A percentile compares a stretch with the other conserved stretches of the same genome.
phyloP scores from a whole-genome alignment of 2,888 invertebrate genomes.

The Himalopsyche tibetana region DNA sequence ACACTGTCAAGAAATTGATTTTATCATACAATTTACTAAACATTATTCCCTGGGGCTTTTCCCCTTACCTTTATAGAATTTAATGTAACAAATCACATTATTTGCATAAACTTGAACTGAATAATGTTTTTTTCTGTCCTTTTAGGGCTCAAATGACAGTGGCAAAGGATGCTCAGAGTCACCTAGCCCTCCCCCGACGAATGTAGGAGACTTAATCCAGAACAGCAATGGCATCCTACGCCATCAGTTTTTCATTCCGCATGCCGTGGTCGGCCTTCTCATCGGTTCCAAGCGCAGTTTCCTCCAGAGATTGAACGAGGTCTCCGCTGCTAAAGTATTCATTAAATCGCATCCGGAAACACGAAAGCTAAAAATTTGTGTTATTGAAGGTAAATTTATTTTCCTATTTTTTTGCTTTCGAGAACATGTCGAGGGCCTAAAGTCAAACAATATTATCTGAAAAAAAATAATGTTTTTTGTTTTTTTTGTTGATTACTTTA shows the following conservation, averaged over 20 bases:
- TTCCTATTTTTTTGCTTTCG: no score
- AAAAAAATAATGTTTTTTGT: no score
- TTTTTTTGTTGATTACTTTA: no score
- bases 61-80: background rate
- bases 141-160: slow-evolving; percentile 87
- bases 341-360: slow-evolving; percentile 88
- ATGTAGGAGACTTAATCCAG: slow-evolving; percentile 75
- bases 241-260: slow-evolving; percentile 87
- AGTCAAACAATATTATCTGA: no score
- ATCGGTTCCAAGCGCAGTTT: slow-evolving; percentile 90
- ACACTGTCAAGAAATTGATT: no score
- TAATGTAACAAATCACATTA: background rate
- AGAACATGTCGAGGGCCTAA: no score
- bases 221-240: slow-evolving; percentile 73
- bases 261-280: slow-evolving; percentile 87
- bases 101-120: background rate
- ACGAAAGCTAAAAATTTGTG: slow-evolving; percentile 87
- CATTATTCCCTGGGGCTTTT: no score
- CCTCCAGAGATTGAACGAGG: slow-evolving; percentile 87
- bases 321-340: slow-evolving; percentile 86
- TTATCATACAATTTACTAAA: no score
- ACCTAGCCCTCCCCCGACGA: slow-evolving; percentile 82
- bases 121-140: background rate
- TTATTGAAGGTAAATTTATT: slow-evolving; percentile 82
- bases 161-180: slow-evolving; percentile 88